phyloP scores from a whole-genome alignment of 2,888 invertebrate species.

The Brassicogethes aeneus region DNA sequence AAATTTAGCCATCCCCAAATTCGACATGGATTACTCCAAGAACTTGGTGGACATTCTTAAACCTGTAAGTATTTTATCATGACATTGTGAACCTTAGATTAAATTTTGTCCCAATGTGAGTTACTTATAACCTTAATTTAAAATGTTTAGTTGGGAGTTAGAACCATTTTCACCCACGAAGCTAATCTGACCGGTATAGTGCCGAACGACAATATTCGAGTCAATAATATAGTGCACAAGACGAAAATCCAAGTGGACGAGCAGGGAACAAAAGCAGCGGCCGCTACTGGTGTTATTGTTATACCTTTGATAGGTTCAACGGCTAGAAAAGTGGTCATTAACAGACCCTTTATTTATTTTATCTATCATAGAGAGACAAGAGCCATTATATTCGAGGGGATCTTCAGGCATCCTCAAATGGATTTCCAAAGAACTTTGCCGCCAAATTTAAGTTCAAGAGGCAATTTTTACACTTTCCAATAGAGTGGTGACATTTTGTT shows the following conservation, averaged over 20 bases:
- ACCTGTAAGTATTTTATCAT: conserved; percentile 40
- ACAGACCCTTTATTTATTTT: conserved; percentile 58
- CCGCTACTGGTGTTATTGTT: conserved; percentile 49
- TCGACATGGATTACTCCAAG: conserved; percentile 48
- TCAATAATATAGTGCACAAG: conserved; percentile 53
- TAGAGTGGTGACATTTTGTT: not conserved
- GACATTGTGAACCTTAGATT: too few relatives aligned
- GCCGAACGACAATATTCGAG: conserved; percentile 35
- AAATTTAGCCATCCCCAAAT: conserved; percentile 50
- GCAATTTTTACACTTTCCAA: not conserved
- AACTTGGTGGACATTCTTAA: conserved; percentile 45
- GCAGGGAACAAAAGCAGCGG: conserved; percentile 56
- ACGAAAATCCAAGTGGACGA: conserved; percentile 58
- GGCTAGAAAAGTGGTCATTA: conserved; percentile 44
- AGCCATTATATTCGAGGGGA: conserved; percentile 55
- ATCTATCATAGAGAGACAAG: conserved; percentile 49
- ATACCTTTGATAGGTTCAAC: conserved; percentile 51
- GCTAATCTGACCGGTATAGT: conserved; percentile 53
- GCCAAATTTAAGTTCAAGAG: not conserved
- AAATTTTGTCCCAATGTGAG: not conserved
- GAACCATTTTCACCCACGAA: conserved; percentile 45
- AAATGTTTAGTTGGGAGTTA: conserved; percentile 49
- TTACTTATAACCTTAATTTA: not conserved
- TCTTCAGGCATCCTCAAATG: conserved; percentile 44
- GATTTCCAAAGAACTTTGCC: not conserved